Conservation (phyloP, 2,797 vertebrate species). For the Phaenicophaeus curvirostris region DNA sequence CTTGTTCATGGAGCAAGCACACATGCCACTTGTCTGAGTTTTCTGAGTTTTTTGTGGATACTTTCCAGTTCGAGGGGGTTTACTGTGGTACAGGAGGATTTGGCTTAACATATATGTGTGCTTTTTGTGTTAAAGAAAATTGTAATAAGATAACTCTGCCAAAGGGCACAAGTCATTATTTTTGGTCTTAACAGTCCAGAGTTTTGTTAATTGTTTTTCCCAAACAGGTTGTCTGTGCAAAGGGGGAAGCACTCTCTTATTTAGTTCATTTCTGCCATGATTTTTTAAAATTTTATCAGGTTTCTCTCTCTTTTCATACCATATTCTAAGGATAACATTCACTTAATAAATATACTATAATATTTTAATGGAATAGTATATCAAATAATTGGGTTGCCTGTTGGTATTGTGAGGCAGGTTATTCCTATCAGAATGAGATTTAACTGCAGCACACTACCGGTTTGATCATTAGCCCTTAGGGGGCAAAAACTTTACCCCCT, state of each 20-base stretch:
- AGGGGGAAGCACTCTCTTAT: background rate
- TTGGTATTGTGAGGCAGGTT: background rate
- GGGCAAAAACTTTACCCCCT: background rate
- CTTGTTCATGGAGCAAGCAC: conserved; percentile 25
- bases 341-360: background rate
- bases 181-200: background rate
- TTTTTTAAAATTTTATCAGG: background rate
- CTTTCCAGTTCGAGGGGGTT: conserved; percentile 27
- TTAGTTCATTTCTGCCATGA: background rate
- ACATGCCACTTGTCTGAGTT: background rate
- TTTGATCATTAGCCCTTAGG: background rate
- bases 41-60: conserved; percentile 30
- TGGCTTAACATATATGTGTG: background rate
- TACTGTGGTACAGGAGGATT: background rate
- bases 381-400: background rate
- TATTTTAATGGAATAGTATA: background rate
- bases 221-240: background rate
- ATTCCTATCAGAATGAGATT: background rate
- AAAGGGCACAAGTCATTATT: background rate
- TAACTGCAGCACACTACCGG: fast-evolving
- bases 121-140: conserved; percentile 21
- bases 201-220: background rate
- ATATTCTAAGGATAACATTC: background rate
- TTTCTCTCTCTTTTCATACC: background rate
- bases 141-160: conserved; percentile 4